Evolutionary conservation across 2,797 vertebrate species (phyloP).

Genomic region (Artibeus lituratus): DNA sequence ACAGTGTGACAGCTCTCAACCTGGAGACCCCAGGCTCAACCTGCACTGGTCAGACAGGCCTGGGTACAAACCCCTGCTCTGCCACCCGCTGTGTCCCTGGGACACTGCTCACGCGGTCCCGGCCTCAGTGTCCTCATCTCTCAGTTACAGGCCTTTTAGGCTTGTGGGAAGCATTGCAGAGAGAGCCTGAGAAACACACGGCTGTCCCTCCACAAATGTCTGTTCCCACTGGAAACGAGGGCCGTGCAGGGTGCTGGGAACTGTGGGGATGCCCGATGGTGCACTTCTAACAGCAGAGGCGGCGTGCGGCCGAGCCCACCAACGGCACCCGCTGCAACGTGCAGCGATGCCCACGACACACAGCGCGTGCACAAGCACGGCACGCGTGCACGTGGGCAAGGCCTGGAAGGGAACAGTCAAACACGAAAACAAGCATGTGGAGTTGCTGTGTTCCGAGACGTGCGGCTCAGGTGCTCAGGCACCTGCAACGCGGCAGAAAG

Average conservation of each 20-base stretch:
- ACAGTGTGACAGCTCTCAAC: accelerated
- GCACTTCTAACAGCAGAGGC: neutral
- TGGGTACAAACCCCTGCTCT: neutral
- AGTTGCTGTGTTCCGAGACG: accelerated
- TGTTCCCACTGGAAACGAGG: neutral
- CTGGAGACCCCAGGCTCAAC: neutral
- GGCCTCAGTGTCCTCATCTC: accelerated
- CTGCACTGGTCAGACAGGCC: accelerated
- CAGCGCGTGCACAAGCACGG: neutral
- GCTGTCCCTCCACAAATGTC: accelerated
- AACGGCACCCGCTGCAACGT: accelerated
- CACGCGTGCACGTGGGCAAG: accelerated
- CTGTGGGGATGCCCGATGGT: accelerated
- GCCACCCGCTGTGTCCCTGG: neutral
- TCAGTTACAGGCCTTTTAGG: neutral
- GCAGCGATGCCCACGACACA: accelerated
- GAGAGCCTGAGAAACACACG: accelerated
- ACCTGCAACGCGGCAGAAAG: neutral
- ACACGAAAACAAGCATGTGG: accelerated
- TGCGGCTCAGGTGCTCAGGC: accelerated
- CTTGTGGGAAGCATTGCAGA: neutral
- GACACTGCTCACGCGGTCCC: neutral
- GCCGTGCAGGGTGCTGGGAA: no score
- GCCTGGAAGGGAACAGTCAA: accelerated
- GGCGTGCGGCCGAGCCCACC: accelerated